These are phyloP conservation scores for Carollia perspicillata DNA, from an alignment of 2,113 vertebrate species.

Conservation along the genomic window DNA sequence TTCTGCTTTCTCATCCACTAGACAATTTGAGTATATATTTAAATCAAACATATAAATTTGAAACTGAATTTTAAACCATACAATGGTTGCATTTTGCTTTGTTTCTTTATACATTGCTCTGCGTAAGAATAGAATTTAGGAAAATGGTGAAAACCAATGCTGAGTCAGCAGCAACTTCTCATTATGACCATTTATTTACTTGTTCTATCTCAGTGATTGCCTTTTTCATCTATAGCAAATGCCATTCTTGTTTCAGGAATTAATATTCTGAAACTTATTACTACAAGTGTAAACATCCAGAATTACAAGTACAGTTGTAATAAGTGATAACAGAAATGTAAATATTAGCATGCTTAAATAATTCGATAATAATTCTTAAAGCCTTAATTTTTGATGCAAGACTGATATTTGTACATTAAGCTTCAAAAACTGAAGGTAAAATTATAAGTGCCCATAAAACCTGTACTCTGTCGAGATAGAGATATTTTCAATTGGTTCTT, in stretches of 20 bases:
- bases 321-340: not conserved
- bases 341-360: not conserved
- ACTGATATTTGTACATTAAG: not conserved
- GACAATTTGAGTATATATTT: not conserved
- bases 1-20: not conserved
- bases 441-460: not conserved
- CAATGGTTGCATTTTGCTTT: not conserved
- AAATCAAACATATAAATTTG: not conserved
- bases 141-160: not conserved
- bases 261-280: not conserved
- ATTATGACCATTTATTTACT: not conserved
- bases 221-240: not conserved
- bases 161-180: not conserved
- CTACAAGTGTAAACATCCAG: not conserved
- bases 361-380: not conserved
- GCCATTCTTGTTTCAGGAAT: not conserved
- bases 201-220: not conserved
- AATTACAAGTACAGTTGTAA: not conserved
- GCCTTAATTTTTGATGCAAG: not conserved
- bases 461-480: not conserved
- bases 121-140: not conserved
- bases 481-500: not conserved
- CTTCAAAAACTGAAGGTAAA: not conserved
- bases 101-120: not conserved
- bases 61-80: not conserved